phyloP scores from a whole-genome alignment of 2,888 invertebrate species.

The Portevinia maculata region DNA sequence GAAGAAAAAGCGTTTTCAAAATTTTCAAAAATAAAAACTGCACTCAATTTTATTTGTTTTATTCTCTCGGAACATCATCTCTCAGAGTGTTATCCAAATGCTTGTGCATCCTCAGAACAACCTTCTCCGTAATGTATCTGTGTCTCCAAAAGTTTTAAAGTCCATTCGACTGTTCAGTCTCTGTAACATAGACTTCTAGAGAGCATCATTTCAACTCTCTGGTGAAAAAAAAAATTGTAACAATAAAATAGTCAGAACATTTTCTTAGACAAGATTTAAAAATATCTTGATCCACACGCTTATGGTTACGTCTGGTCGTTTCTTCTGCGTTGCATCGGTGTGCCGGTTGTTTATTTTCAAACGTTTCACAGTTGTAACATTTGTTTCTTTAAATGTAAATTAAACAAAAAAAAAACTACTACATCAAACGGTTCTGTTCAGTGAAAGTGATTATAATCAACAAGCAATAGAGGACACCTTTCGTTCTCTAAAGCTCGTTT shows the following conservation, averaged over 20 bases:
- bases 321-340: conserved; percentile 44
- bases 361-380: conserved; percentile 34
- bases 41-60: conserved; percentile 53
- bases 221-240: conserved; percentile 10
- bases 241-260: conserved; percentile 29
- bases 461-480: conserved; percentile 15
- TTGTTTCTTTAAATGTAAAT: conserved; percentile 21
- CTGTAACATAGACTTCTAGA: conserved; percentile 61
- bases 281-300: conserved; percentile 36
- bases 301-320: conserved; percentile 39
- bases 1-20: neutral
- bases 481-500: conserved; percentile 40
- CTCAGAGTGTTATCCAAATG: neutral
- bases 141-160: conserved; percentile 68
- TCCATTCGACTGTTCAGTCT: conserved; percentile 63
- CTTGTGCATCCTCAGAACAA: conserved; percentile 19
- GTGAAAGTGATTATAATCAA: conserved; percentile 60
- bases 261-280: conserved; percentile 60
- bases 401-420: conserved; percentile 13
- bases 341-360: conserved; percentile 50
- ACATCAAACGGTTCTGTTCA: conserved; percentile 31
- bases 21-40: conserved; percentile 60
- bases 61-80: conserved; percentile 19
- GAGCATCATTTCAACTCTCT: conserved; percentile 55
- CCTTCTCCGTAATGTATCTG: conserved; percentile 44